A percentile compares a stretch with the other conserved stretches of the same genome.
These are phyloP conservation scores for Nesogale talazaci DNA, from an alignment of 2,113 vertebrate species.

Conservation along the genomic window DNA sequence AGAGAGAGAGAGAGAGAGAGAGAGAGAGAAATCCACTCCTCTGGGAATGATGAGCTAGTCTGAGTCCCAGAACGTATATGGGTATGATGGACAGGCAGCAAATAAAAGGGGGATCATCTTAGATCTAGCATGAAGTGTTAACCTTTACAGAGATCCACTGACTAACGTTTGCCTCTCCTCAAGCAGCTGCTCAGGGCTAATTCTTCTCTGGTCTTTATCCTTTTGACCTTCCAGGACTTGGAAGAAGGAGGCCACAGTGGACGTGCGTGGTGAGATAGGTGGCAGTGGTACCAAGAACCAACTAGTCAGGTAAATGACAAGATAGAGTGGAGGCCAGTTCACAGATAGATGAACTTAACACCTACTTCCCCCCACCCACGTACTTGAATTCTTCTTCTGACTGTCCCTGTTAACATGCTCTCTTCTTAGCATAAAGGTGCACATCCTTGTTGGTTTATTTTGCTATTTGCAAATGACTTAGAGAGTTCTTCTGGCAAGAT, in stretches of 20 bases:
- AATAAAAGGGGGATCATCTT: not conserved
- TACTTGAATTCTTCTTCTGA: slow-evolving; percentile 77
- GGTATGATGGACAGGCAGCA: not conserved
- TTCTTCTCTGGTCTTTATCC: not conserved
- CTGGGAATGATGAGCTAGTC: not conserved
- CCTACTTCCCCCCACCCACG: too few species aligned
- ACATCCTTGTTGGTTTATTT: slow-evolving; percentile 70
- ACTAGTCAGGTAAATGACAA: slow-evolving; percentile 50
- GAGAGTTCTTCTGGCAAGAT: slow-evolving; percentile 62
- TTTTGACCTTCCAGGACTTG: not conserved
- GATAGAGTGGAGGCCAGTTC: slow-evolving; percentile 43
- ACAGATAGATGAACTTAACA: slow-evolving; percentile 74
- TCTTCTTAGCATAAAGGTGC: slow-evolving; percentile 64
- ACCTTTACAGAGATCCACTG: not conserved
- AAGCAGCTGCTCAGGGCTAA: not conserved
- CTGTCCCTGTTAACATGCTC: slow-evolving; percentile 73
- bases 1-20: too few species aligned
- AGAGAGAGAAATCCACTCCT: not conserved
- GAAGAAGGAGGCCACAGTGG: not conserved
- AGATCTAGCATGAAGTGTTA: not conserved
- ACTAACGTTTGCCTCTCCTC: not conserved
- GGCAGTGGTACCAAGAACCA: slow-evolving; percentile 46
- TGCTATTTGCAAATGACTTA: slow-evolving; percentile 78
- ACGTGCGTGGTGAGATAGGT: slow-evolving; percentile 2
- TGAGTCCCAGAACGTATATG: not conserved